Evolutionary conservation across 2,113 vertebrate species (phyloP), one percentile per base, ranked within the genome.

Genomic region (Tylochromis polylepis): DNA sequence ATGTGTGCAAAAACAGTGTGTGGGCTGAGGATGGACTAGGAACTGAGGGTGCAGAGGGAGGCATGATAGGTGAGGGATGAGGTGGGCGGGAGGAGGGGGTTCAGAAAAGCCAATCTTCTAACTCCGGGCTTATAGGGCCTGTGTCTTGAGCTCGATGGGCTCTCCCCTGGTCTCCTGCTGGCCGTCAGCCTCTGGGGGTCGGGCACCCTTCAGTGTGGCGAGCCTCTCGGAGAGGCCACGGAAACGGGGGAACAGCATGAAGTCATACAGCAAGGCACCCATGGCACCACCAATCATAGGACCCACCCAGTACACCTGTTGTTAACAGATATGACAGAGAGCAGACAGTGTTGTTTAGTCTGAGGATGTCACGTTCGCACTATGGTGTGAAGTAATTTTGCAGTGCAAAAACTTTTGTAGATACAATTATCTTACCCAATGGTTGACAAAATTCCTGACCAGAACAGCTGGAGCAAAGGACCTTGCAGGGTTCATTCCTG

Each of bases 401-500:
- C 7, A 62, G 34, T 5, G 6, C 27, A 9, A 79, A 56, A 15
- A 5, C 1, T 58, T 80, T 70, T 12, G 24, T 7, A 77, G 31
- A 59, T 72, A 5, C 29, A 3, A 84, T 85, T 15, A 27, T 81
- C 97, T 98, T 96, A 99, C 98, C 98, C 98, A 99, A 93, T 98
- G 98, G 95, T 99, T 98, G 93, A 96, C 91, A 91, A 99, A 99
- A 94, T 98, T 98, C 94, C 97, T 96, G 87, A 97, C 95, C 84
- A 99, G 95, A 92, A 98, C 96, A 24, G 98, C 98, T 12, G 98
- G 98, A 77, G 97, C 98, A 22, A 99, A 99, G 87, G 98, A 98
- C 59, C 98, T 97, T 4, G 98, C 98, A 55, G 98, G 98, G 90
- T 99, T 99, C 98, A 99, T 99, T 85, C 98, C 96, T 83, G 97